Evolutionary conservation across 2,888 invertebrate genomes (phyloP), one percentile per base, ranked within the genome.

Genomic region (Syrphus vitripennis): DNA sequence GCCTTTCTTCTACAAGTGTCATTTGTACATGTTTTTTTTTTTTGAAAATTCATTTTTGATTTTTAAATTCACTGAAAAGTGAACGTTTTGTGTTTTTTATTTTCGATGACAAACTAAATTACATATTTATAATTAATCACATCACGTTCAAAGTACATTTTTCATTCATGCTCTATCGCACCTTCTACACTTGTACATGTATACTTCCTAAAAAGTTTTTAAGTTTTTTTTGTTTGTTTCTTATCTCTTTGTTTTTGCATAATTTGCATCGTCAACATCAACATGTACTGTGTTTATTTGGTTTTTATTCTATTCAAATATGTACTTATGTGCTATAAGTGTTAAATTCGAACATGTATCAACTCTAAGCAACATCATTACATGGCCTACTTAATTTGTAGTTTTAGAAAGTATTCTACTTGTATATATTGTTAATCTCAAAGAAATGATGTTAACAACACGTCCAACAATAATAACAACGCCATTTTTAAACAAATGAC

Each of bases 401-500:
- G 24, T 50, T 61, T 61, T 31, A 57, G 57, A 40, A 50, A 50
- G 50, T 50, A n/a, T n/a, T n/a, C n/a, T n/a, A 50, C 24, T 19
- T 40, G 21, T 24, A 37, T 7, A 37, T 2, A 50, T 59, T 37
- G 59, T 59, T 7, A 19, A 34, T 57, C n/a, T 40, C n/a, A 61
- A 40, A 42, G 2, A 42, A 40, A 59, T 19, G 42, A 67, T 48
- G 31, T n/a, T 67, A 45, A 45, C 24, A 57, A 34, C 24, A 24
- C 48, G 31, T 31, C 4, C 67, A 50, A 34, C 34, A 19, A 67
- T n/a, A 19, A 67, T n/a, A 67, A 50, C 67, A 67, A 50, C 50
- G 24, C 24, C 34, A 67, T 67, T 67, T 67, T 67, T 67, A 67
- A 34, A 50, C 31, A 67, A 48, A 67, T 67, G 48, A 67, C 67